A percentile compares a stretch with the other conserved stretches of the same genome.
Conservation (phyloP, 2,888 invertebrate species). For the Polyommatus iphigenia region DNA sequence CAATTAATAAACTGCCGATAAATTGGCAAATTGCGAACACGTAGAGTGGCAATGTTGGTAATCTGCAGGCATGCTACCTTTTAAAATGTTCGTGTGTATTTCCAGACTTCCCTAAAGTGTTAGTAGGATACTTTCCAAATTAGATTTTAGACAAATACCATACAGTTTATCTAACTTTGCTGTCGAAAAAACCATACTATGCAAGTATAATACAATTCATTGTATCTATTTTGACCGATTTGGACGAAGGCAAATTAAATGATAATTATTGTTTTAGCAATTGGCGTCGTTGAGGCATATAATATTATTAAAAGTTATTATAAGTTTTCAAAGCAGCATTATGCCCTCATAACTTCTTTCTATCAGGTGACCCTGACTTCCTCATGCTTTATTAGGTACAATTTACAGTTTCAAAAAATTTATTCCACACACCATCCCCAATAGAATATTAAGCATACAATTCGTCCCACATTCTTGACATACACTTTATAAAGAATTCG, state of each 20-base stretch:
- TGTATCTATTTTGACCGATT: too few species aligned
- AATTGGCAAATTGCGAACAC: background rate
- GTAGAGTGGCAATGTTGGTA: background rate
- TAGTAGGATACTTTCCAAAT: background rate
- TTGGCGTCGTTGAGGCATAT: too few species aligned
- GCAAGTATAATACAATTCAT: too few species aligned
- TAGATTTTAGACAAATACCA: too few species aligned
- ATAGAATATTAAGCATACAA: slow-evolving; percentile 12
- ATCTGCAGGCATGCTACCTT: background rate
- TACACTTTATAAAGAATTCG: slow-evolving; percentile 8
- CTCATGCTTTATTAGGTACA: background rate
- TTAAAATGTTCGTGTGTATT: background rate
- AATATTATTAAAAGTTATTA: too few species aligned
- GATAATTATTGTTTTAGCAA: background rate
- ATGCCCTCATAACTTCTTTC: too few species aligned
- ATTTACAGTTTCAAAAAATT: slow-evolving; percentile 3
- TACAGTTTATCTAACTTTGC: too few species aligned
- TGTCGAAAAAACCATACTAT: too few species aligned
- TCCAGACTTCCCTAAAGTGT: background rate
- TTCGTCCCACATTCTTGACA: slow-evolving; percentile 22
- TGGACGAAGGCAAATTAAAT: too few species aligned
- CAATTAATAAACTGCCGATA: slow-evolving; percentile 10
- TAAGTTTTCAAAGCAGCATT: too few species aligned
- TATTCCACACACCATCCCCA: slow-evolving; percentile 1
- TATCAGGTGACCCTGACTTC: too few species aligned